Evolutionary conservation across 2,113 vertebrate genomes (phyloP).

Genomic region (Corythornis cristatus): DNA sequence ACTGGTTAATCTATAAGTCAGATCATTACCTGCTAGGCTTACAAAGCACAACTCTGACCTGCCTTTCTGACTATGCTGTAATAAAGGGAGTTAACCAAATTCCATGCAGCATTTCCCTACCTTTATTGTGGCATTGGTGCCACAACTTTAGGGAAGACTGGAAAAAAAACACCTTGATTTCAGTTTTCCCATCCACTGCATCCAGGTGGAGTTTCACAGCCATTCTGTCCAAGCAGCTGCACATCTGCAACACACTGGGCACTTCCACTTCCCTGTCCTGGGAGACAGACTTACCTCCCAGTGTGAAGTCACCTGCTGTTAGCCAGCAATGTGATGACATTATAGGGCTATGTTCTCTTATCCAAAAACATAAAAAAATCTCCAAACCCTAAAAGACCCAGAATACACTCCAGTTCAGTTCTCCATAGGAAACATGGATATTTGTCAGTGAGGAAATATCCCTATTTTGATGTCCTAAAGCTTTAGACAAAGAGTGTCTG

Average conservation of each 20-base stretch:
- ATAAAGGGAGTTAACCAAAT: not conserved
- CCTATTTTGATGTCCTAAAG: not conserved
- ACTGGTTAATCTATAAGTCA: slow-evolving; percentile 16
- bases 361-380: not conserved
- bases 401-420: fast-evolving
- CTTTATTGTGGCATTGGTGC: not conserved
- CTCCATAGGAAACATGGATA: not conserved
- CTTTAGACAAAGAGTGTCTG: not conserved
- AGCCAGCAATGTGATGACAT: fast-evolving
- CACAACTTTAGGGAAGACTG: not conserved
- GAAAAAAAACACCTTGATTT: not conserved
- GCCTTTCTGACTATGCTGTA: not conserved
- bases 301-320: not conserved
- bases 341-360: not conserved
- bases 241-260: not conserved
- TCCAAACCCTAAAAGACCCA: not conserved
- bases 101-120: not conserved
- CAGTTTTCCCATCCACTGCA: not conserved
- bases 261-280: not conserved
- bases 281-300: not conserved
- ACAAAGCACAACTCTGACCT: slow-evolving; percentile 13
- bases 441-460: not conserved
- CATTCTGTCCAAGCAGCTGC: not conserved
- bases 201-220: fast-evolving
- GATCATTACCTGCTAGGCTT: not conserved